Base-by-base conservation (phyloP, 2,113 vertebrate genomes). In the Phylloscopus trochiloides region DNA sequence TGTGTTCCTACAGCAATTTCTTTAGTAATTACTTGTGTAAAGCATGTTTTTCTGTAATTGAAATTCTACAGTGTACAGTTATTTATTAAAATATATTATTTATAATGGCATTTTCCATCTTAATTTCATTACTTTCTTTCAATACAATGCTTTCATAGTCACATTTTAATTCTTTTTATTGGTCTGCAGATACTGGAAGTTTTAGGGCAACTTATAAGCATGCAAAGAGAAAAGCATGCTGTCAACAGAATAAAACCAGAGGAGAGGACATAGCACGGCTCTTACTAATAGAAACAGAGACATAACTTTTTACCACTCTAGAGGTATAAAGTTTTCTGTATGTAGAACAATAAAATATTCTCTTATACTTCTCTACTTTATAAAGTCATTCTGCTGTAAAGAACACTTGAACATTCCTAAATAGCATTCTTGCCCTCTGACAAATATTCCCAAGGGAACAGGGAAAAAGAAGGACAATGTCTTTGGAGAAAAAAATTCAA, bases 31-130 rank as follows among this genome's bases (percentile, higher is more conserved):
- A 95, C 94, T 96, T 95, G 81, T 90, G 94, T 91, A 94, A 97
- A 97, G 87, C 91, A 52, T 95, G 94, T 89, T 97, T 96, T 97
- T 90, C 95, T 96, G 89, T 97, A 97, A 97, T 92, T 97, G 96
- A 96, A 98, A 97, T 92, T 88, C 65, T 61, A 92, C 78, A 86
- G 68, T 63, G 26, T 88, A 92, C 32, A 62, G 59, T 92, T 91
- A 95, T 96, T 97, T 96, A 97, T 97, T 93, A 97, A 97, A 96
- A 96, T 97, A 83, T 51, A 83, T 93, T 83, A 94, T 95, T 97
- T 97, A 95, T 97, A 92, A 89, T 72, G 86, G 71, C 54, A 83
- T 90, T 92, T 96, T 81, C 65, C 61, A 88, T 90, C 74, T 80
- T 93, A 57, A 84, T 82, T 94, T 90, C 81, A 88, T 83, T 83